A percentile compares a stretch with the other conserved stretches of the same genome.
Conservation (phyloP, 2,113 vertebrate genomes). For the Hippopotamus amphibius region DNA sequence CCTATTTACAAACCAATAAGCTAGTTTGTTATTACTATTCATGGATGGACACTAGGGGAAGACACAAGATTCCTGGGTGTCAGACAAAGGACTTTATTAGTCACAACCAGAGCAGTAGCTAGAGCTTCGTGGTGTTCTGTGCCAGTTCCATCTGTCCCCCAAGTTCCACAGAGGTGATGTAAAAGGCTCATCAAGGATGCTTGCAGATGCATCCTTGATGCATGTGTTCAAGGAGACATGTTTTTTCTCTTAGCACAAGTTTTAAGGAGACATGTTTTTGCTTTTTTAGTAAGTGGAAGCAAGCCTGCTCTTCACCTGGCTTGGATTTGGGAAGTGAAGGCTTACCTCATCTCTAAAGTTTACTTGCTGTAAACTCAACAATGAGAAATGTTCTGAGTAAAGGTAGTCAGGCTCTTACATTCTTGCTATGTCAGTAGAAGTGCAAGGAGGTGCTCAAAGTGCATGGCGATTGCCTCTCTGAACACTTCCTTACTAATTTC, state of each 20-base stretch:
- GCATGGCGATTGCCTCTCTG: neutral
- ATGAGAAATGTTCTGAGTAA: neutral
- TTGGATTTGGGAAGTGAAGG: fast-evolving
- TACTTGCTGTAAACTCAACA: neutral
- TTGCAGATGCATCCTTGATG: too few species aligned
- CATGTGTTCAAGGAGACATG: neutral
- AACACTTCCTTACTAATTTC: neutral
- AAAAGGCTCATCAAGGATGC: too few species aligned
- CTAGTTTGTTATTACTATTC: neutral
- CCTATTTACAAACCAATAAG: neutral
- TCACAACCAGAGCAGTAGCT: neutral
- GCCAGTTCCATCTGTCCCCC: too few species aligned
- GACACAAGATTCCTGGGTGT: neutral
- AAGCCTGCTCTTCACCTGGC: neutral
- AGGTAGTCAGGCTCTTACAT: neutral
- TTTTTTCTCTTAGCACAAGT: too few species aligned
- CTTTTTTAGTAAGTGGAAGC: neutral
- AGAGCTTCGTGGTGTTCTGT: neutral
- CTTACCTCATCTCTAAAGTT: neutral
- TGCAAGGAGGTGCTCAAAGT: neutral
- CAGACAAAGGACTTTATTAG: neutral
- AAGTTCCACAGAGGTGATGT: too few species aligned
- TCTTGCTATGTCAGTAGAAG: neutral
- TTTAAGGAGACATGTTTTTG: neutral
- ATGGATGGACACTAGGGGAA: neutral